Base-by-base conservation (phyloP, 2,888 invertebrate species). In the Mesorhabditis sp. region DNA sequence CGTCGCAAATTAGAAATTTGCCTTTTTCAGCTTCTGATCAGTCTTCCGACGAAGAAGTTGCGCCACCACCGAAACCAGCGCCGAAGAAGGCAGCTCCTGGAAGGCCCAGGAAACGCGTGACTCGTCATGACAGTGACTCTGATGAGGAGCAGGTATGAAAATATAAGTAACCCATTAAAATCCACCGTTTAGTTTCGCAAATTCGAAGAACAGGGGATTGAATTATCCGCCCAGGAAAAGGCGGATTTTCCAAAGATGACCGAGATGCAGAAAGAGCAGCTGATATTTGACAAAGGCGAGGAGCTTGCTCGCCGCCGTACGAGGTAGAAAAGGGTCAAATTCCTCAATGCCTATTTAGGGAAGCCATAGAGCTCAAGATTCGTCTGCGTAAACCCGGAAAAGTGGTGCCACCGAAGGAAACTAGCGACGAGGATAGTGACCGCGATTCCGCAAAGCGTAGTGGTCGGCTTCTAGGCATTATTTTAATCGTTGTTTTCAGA, bases 211-310 rank as follows among this genome's bases (percentile, higher is more conserved):
- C 10, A 50, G 7, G 58, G 58, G 58, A 50, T 50, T 13, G 58
- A 50, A n/a, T 13, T 50, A n/a, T 13, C 7, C n/a, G 58, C 58
- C 58, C 10, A 94, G 79, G 96, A 97, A 88, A 91, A 93, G 82
- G 92, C 92, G 2, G 89, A 93, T 0, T 88, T 97, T 64, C 94
- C 93, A 10, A 91, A 92, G 74, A 91, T 97, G 90, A 95, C 95
- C 0, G 97, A 97, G 86, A 95, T 94, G 84, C 96, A 97, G 86
- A 89, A 97, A 63, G 97, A 98, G 88, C 94, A 95, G 70, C 96
- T 96, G 87, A 92, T 98, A 80, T 98, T 93, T 87, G 94, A 95
- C 86, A 90, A 7, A 42, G 65, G 15, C 41, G 28, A 28, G 28
- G 28, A 28, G 28, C 28, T 28, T 28, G 28, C 28, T 28, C 28